These are phyloP conservation scores for Luperina testacea DNA, from an alignment of 2,888 invertebrate species.

Conservation along the genomic window DNA sequence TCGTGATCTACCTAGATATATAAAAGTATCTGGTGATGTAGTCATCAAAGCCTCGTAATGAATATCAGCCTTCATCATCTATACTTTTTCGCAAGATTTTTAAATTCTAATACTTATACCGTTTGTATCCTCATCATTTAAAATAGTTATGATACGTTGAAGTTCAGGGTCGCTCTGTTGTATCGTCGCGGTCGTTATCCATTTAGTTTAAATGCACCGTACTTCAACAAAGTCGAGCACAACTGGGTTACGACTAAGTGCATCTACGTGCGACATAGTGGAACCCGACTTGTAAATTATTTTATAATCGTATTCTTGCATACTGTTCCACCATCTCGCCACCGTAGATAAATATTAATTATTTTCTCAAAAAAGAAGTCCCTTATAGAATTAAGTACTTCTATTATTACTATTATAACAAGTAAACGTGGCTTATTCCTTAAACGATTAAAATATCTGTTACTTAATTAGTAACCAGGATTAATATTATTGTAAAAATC, in stretches of 20 bases:
- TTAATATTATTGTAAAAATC: too few relatives aligned
- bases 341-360: background rate
- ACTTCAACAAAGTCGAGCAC: background rate
- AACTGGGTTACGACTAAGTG: background rate
- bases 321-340: background rate
- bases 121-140: background rate
- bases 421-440: too few relatives aligned
- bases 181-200: constrained; percentile 2
- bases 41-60: too few relatives aligned
- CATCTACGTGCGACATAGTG: background rate
- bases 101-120: background rate
- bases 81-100: too few relatives aligned
- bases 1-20: too few relatives aligned
- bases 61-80: too few relatives aligned
- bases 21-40: too few relatives aligned
- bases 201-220: background rate
- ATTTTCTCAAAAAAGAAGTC: background rate
- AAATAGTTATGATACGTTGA: background rate
- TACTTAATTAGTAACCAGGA: too few relatives aligned
- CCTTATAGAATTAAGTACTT: background rate
- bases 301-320: background rate
- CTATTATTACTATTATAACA: too few relatives aligned
- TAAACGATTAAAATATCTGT: too few relatives aligned
- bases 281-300: background rate
- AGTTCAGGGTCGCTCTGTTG: background rate